Base-by-base conservation (phyloP, 2,113 vertebrate genomes). In the Montifringilla adamsi region DNA sequence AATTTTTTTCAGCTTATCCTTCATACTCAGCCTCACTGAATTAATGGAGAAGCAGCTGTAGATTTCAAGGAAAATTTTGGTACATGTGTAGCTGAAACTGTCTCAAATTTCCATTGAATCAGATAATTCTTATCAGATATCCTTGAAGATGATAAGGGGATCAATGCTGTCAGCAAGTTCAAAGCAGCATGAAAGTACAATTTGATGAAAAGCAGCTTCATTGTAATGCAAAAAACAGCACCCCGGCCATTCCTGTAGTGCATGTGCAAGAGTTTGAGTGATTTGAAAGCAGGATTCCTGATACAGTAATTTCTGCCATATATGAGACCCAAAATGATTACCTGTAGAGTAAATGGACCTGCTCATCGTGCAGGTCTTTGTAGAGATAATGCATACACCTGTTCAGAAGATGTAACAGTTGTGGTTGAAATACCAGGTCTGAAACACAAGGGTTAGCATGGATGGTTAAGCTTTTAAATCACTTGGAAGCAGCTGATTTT, bases 401-500 rank as follows among this genome's bases (percentile, higher is more conserved):
- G 89, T 97, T 94, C 60, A 46, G 95, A 95, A 96, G 93, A 58
- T 93, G 91, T 85, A 94, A 76, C 84, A 90, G 55, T 87, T 83
- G 70, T 73, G 67, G 80, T 84, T 96, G 91, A 97, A 97, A 97
- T 89, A 92, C 47, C 56, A 62, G 72, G 75, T 95, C 92, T 82
- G 64, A 76, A 82, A 64, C 69, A 76, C 46, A 83, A 81, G 53
- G 95, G 95, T 94, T 95, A 97, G 90, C 56, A 90, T 95, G 20
- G 37, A n/a, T 93, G 68, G 93, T 47, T 96, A 95, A 98, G 95
- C 96, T 97, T 87, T 97, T 97, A 98, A 97, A 97, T 97, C 96
- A 95, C 95, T 96, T 96, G 80, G 96, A 98, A 97, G 95, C 90
- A 91, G 93, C 91, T 91, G 95, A 95, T 96, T 97, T 97, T 93